Evolutionary conservation across 2,113 vertebrate species (phyloP).

Genomic region (Origma solitaria): DNA sequence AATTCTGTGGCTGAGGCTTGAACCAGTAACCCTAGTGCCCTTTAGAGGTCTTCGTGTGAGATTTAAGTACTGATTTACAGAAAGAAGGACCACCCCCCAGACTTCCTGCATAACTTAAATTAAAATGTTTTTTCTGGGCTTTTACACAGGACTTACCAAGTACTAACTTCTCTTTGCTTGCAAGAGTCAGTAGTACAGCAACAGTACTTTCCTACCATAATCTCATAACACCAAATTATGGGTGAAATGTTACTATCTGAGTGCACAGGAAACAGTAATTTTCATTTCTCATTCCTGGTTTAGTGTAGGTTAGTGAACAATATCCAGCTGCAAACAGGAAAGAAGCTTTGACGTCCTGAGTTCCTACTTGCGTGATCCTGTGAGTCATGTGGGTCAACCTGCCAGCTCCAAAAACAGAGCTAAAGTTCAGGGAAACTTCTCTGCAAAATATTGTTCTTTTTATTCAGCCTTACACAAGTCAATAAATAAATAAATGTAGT

Average conservation of each 20-base stretch:
- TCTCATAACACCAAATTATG: background rate
- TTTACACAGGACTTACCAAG: background rate
- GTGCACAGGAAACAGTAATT: background rate
- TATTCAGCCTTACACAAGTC: background rate
- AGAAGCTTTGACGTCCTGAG: background rate
- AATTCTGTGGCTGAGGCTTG: background rate
- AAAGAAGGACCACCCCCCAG: background rate
- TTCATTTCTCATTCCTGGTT: background rate
- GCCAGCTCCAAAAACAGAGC: background rate
- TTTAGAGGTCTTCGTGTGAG: background rate
- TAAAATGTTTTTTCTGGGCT: background rate
- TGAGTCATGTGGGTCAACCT: background rate
- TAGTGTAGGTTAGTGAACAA: background rate
- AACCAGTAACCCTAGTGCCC: background rate
- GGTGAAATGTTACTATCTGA: slow-evolving; percentile 38
- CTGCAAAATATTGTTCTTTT: background rate
- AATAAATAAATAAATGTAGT: background rate
- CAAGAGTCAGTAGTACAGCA: background rate
- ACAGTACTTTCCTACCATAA: background rate
- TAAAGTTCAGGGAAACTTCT: background rate
- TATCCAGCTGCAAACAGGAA: slow-evolving; percentile 29
- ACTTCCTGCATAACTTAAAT: background rate
- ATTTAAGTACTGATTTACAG: background rate
- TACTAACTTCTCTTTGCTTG: background rate
- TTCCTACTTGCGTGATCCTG: background rate